Conservation (phyloP, 2,113 vertebrate genomes). For the Lamprologus lemairii region DNA sequence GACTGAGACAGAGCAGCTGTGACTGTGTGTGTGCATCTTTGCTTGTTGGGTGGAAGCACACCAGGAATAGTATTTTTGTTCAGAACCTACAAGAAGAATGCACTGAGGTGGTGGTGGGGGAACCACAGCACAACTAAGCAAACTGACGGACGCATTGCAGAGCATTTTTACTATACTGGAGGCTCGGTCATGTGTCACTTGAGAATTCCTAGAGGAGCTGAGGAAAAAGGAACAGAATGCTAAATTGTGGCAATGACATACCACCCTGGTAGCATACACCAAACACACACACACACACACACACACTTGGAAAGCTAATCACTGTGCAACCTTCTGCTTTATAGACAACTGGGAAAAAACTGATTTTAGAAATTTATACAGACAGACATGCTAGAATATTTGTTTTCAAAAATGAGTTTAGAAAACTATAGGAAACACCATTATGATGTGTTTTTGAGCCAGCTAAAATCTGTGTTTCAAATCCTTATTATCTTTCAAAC, state of each 20-base stretch:
- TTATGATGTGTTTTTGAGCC: background rate
- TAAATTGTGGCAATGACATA: conserved; percentile 54
- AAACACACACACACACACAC: background rate
- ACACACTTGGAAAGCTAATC: background rate
- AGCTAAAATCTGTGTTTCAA: background rate
- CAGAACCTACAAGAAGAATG: background rate
- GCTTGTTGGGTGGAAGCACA: background rate
- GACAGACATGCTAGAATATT: background rate
- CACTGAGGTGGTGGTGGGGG: background rate
- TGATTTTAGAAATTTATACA: background rate
- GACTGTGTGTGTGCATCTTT: background rate
- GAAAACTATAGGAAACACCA: background rate
- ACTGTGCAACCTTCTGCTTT: background rate
- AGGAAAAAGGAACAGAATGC: conserved; percentile 29
- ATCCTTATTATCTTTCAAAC: background rate
- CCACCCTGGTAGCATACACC: background rate
- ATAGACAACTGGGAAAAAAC: background rate
- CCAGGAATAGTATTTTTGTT: background rate
- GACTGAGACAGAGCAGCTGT: conserved; percentile 10
- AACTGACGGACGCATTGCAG: background rate
- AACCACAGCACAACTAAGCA: background rate
- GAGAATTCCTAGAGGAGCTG: conserved; percentile 41
- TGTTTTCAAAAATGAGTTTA: background rate
- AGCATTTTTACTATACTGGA: background rate
- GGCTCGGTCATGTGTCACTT: background rate